These are phyloP conservation scores for Noturus placidus DNA, from an alignment of 2,113 vertebrate genomes.

Conservation along the genomic window DNA sequence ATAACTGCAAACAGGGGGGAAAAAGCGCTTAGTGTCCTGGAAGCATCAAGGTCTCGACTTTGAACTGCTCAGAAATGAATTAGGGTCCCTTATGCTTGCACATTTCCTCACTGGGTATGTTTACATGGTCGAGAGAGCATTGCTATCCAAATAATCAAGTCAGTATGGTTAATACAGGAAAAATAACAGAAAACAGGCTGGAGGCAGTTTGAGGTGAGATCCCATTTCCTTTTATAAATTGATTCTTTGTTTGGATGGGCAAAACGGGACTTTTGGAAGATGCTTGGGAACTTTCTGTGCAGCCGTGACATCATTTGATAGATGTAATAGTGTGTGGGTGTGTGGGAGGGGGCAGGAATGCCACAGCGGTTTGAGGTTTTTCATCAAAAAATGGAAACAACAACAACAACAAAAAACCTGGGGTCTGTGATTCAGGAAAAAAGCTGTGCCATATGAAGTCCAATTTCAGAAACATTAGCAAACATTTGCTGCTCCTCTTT, in stretches of 20 bases:
- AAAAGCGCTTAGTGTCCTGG: slow-evolving; percentile 55
- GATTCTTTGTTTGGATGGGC: slow-evolving; percentile 30
- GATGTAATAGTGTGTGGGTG: neutral
- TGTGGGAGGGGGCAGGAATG: neutral
- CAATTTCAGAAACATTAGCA: neutral
- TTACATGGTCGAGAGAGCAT: slow-evolving; percentile 23
- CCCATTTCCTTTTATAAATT: slow-evolving; percentile 42
- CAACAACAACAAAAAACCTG: neutral
- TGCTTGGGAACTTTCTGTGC: slow-evolving; percentile 23
- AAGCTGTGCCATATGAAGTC: neutral
- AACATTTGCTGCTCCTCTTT: too few relatives aligned
- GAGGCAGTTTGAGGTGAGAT: slow-evolving; percentile 13
- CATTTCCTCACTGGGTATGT: slow-evolving; percentile 23
- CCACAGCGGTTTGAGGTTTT: neutral
- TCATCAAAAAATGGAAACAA: neutral
- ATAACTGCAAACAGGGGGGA: slow-evolving; percentile 60
- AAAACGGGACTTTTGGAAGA: slow-evolving; percentile 38
- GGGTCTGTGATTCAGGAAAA: neutral
- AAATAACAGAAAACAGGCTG: slow-evolving; percentile 39
- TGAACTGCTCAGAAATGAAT: slow-evolving; percentile 44
- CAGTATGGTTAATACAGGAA: slow-evolving; percentile 38
- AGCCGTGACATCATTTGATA: slow-evolving; percentile 18
- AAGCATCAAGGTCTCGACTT: neutral
- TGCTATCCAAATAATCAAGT: slow-evolving; percentile 52
- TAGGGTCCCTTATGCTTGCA: slow-evolving; percentile 60